Percentiles rank a stretch among this genome's conserved stretches.
These are phyloP conservation scores for Esperia sulphurella DNA, from an alignment of 2,888 invertebrate species.

Conservation along the genomic window DNA sequence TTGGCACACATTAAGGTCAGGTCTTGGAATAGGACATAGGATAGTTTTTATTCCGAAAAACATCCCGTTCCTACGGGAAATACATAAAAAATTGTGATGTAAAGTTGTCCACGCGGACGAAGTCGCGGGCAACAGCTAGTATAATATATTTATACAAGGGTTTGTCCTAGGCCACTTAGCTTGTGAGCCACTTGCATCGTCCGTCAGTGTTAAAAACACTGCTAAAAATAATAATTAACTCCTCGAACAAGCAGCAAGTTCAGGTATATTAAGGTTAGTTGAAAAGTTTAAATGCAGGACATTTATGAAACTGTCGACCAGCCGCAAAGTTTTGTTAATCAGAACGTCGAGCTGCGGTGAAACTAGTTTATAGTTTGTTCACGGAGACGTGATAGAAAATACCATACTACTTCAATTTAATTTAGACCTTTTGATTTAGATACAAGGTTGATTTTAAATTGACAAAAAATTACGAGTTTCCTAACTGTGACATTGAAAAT, in stretches of 20 bases:
- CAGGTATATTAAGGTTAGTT: slow-evolving; percentile 37
- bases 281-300: slow-evolving; percentile 50
- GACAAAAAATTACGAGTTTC: neutral
- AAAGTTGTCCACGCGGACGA: no score
- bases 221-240: slow-evolving; percentile 2
- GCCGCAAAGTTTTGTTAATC: slow-evolving; percentile 66
- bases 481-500: neutral
- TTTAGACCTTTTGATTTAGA: neutral
- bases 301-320: slow-evolving; percentile 48
- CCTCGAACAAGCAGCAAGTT: slow-evolving; percentile 11
- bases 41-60: no score
- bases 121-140: no score
- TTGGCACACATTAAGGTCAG: no score
- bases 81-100: no score
- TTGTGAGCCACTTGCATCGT: neutral
- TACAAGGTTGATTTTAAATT: neutral
- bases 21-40: no score
- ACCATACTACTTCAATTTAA: neutral
- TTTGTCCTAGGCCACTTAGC: no score
- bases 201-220: neutral
- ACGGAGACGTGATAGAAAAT: neutral
- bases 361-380: slow-evolving; percentile 43
- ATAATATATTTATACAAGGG: no score
- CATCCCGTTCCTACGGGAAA: no score
- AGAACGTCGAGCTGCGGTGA: slow-evolving; percentile 43